Evolutionary conservation across 64 coral and sea anemone genomes (phyloP).

Genomic region (Stichodactyla helianthus): DNA sequence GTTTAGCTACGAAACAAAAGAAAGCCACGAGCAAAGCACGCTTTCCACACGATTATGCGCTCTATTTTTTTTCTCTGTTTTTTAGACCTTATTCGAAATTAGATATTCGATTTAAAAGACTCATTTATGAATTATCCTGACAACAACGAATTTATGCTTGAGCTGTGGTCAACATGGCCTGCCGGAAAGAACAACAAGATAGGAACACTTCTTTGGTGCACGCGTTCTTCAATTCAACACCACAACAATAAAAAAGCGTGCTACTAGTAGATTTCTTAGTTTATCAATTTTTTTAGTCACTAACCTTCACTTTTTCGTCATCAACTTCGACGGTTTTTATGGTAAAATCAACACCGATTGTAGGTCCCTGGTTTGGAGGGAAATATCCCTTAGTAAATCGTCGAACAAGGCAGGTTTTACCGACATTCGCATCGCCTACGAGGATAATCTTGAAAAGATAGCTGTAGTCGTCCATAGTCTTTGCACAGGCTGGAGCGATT

Average conservation of each 20-base stretch:
- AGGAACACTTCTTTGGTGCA: neutral
- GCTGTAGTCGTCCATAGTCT: slow-evolving; percentile 84
- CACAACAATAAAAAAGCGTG: neutral
- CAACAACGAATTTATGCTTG: neutral
- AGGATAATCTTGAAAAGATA: slow-evolving; percentile 98
- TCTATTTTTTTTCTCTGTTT: neutral
- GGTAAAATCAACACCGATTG: slow-evolving; percentile 97
- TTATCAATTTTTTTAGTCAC: neutral
- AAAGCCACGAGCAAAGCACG: neutral
- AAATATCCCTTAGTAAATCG: slow-evolving; percentile 95
- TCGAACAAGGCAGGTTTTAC: slow-evolving; percentile 95
- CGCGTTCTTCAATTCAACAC: neutral
- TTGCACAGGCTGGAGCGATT: neutral
- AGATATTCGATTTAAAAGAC: neutral
- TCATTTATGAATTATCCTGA: neutral
- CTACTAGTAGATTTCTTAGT: neutral
- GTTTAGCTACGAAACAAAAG: slow-evolving; percentile 11
- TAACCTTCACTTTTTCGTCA: slow-evolving; percentile 92
- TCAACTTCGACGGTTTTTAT: slow-evolving; percentile 98
- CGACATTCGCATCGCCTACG: slow-evolving; percentile 95
- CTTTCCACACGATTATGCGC: neutral
- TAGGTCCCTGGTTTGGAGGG: slow-evolving; percentile 79
- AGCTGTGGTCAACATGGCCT: neutral
- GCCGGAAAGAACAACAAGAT: neutral
- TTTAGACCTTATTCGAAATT: neutral